phyloP scores from a whole-genome alignment of 2,797 vertebrate genomes.

The Momotus momota region DNA sequence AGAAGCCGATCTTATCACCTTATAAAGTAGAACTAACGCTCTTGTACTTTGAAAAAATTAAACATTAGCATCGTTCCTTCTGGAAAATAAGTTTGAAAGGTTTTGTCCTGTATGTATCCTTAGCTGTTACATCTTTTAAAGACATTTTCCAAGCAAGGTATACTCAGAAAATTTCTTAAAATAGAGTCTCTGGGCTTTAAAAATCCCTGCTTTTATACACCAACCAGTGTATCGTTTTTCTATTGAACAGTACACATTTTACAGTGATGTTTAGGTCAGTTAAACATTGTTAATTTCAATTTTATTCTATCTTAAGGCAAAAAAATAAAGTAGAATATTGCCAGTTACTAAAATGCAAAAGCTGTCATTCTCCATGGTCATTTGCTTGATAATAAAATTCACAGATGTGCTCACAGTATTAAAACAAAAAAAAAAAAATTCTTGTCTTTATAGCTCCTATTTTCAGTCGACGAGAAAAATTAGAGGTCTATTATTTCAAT shows the following conservation, averaged over 20 bases:
- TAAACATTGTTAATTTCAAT: slow-evolving; percentile 58
- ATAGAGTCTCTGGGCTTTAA: neutral
- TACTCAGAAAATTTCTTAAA: neutral
- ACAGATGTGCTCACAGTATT: slow-evolving; percentile 65
- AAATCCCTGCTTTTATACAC: neutral
- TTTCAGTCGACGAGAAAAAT: slow-evolving; percentile 64
- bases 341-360: slow-evolving; percentile 60
- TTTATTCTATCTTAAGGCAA: slow-evolving; percentile 56
- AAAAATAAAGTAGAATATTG: slow-evolving; percentile 41
- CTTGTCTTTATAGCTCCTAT: slow-evolving; percentile 51
- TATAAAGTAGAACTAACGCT: neutral
- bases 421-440: slow-evolving; percentile 35
- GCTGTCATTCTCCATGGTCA: slow-evolving; percentile 60
- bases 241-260: slow-evolving; percentile 18
- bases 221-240: neutral
- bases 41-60: neutral
- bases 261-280: slow-evolving; percentile 52
- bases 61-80: neutral
- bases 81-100: neutral
- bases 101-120: neutral
- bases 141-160: neutral
- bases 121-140: neutral
- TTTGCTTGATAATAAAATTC: slow-evolving; percentile 66
- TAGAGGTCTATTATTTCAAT: slow-evolving; percentile 52
- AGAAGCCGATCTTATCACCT: neutral